Conservation (phyloP, 1,140 invertebrate genomes). For the Sipha flava region DNA sequence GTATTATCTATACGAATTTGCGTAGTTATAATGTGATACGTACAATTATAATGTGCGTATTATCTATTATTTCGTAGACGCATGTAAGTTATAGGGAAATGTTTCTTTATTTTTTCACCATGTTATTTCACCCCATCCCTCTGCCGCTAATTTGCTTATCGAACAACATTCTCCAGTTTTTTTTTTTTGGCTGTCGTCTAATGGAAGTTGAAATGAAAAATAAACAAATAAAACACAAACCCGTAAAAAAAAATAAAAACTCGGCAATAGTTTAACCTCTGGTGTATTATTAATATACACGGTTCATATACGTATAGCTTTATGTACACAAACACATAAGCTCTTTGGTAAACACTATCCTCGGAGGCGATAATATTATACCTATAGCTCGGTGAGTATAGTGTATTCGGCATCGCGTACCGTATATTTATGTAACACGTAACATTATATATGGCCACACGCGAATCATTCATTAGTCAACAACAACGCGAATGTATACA, state of each 20-base stretch:
- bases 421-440: background rate
- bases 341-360: background rate
- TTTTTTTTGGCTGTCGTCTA: background rate
- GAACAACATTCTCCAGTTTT: background rate
- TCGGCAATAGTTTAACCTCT: background rate
- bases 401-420: too few species aligned
- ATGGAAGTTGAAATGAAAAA: background rate
- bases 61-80: too few species aligned
- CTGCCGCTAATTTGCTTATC: background rate
- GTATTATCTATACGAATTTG: too few species aligned
- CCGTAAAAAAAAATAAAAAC: background rate
- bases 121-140: background rate
- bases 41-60: too few species aligned
- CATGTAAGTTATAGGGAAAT: too few species aligned
- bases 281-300: background rate
- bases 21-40: too few species aligned
- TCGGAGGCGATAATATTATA: background rate
- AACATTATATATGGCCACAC: background rate
- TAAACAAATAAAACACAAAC: background rate
- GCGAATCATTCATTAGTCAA: slow-evolving; percentile 1
- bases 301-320: background rate
- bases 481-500: background rate
- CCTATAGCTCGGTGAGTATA: background rate
- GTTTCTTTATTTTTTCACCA: background rate
- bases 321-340: background rate